These are phyloP conservation scores for Emydoidea blandingii DNA, from an alignment of 2,797 vertebrate genomes.

Conservation along the genomic window DNA sequence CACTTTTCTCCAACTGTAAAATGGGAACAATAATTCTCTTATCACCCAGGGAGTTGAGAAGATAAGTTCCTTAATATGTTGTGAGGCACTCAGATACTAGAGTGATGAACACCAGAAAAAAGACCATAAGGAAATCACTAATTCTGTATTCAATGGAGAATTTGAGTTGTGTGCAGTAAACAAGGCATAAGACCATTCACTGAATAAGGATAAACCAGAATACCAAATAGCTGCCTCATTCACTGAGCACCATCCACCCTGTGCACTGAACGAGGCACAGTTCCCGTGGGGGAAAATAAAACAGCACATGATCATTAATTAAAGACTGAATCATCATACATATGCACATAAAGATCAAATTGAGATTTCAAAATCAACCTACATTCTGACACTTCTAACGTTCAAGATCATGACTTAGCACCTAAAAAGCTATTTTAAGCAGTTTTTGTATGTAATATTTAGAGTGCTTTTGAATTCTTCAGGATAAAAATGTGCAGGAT, in stretches of 20 bases:
- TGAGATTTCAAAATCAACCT: not conserved
- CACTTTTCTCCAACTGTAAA: not conserved
- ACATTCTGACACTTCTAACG: not conserved
- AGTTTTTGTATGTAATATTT: not conserved
- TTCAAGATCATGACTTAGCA: not conserved
- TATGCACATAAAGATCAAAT: not conserved
- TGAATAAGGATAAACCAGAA: rapidly evolving
- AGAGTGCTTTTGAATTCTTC: not conserved
- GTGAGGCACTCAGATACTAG: not conserved
- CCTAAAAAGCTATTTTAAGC: not conserved
- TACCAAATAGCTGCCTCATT: not conserved
- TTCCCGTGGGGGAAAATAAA: not conserved
- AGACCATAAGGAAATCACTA: not conserved
- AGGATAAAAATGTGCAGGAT: not conserved
- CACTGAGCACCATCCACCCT: not conserved
- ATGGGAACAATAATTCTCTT: not conserved
- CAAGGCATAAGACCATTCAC: not conserved
- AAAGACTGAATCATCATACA: not conserved
- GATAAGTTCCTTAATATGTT: not conserved
- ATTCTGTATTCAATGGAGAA: not conserved
- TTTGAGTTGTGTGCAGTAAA: not conserved
- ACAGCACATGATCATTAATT: not conserved
- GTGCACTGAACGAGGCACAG: not conserved
- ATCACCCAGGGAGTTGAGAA: not conserved
- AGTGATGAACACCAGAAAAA: not conserved